Evolutionary conservation across 2,888 invertebrate species (phyloP).

Genomic region (Cylindroiulus punctatus): DNA sequence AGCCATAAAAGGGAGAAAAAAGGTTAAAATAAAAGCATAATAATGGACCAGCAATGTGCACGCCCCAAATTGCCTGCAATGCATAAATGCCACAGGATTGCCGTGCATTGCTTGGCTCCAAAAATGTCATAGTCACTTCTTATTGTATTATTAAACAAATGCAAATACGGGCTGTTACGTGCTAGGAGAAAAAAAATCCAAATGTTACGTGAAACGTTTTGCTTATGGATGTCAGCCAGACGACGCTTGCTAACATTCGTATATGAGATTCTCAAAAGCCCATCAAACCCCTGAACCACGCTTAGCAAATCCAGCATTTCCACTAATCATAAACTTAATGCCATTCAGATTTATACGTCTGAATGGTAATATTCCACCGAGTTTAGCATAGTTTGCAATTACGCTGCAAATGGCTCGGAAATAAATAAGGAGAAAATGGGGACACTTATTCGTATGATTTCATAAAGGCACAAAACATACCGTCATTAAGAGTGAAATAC

Average conservation of each 20-base stretch:
- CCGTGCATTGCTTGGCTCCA: background rate
- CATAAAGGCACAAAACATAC: no score
- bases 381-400: conserved; percentile 1
- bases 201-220: background rate
- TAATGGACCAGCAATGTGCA: no score
- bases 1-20: background rate
- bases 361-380: background rate
- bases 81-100: background rate
- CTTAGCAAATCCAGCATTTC: conserved; percentile 10
- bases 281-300: conserved; percentile 8
- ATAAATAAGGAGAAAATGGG: conserved; percentile 9
- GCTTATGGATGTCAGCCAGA: background rate
- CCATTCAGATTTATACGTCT: conserved; percentile 10
- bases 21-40: conserved; percentile 3
- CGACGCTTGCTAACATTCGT: background rate
- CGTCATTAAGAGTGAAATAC: background rate
- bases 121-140: background rate
- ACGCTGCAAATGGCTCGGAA: conserved; percentile 1
- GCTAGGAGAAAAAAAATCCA: background rate
- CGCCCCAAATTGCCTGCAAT: no score
- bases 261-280: conserved; percentile 1
- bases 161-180: background rate
- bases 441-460: conserved; percentile 3
- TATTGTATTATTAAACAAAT: conserved; percentile 18
- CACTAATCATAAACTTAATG: conserved; percentile 18